phyloP scores from a whole-genome alignment of 2,888 invertebrate genomes.

The Coelinius sp. region DNA sequence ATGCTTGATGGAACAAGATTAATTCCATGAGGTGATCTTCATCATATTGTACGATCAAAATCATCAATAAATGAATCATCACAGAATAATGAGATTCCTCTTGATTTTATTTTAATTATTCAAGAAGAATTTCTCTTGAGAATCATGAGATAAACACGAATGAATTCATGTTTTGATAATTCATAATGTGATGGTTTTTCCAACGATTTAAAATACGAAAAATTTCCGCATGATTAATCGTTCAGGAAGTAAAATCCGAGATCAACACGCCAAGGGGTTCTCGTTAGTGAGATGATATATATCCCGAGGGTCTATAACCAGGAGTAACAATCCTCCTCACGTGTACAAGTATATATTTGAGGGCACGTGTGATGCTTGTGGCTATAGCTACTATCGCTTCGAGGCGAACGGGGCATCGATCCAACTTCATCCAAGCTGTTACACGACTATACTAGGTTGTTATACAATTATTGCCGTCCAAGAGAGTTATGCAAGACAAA shows the following conservation, averaged over 20 bases:
- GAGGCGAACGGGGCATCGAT: neutral
- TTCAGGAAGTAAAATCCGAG: neutral
- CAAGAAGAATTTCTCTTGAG: too few relatives aligned
- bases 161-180: too few relatives aligned
- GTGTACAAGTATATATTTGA: slow-evolving; percentile 9
- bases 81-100: too few relatives aligned
- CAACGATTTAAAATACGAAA: too few relatives aligned
- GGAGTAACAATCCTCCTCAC: neutral
- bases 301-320: neutral
- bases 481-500: slow-evolving; percentile 5
- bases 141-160: too few relatives aligned
- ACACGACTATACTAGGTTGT: neutral
- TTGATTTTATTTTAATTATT: too few relatives aligned
- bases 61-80: too few relatives aligned
- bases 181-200: too few relatives aligned
- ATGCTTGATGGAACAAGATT: neutral
- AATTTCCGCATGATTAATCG: too few relatives aligned
- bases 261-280: neutral
- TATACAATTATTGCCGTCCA: neutral
- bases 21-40: neutral
- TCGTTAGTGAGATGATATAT: neutral
- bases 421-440: slow-evolving; percentile 1
- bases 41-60: neutral
- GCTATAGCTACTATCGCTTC: neutral
- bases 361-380: neutral